These are phyloP conservation scores for Hofmannophila pseudospretella DNA, from an alignment of 2,888 invertebrate genomes.

Conservation along the genomic window DNA sequence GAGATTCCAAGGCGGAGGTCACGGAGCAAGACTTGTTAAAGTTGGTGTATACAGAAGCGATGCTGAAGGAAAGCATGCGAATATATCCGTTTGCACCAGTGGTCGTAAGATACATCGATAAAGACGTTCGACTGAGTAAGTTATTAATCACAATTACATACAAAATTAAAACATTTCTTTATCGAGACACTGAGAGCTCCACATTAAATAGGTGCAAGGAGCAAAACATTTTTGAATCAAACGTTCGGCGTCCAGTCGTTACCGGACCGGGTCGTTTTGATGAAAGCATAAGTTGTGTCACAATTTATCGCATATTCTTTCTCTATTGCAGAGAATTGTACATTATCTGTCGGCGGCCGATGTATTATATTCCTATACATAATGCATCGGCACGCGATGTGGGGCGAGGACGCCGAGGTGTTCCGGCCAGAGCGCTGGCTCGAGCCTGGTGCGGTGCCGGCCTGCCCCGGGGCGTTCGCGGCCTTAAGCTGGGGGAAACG, in stretches of 20 bases:
- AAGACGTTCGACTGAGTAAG: constrained; percentile 35
- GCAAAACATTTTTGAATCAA: no score
- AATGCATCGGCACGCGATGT: constrained; percentile 9
- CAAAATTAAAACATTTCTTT: no score
- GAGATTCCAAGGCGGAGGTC: constrained; percentile 19
- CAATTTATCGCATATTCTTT: no score
- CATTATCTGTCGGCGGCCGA: constrained; percentile 2
- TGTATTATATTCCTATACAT: constrained; percentile 4
- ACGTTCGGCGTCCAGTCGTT: no score
- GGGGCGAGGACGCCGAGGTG: constrained; percentile 16
- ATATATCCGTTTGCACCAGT: constrained; percentile 32
- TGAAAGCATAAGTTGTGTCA: no score
- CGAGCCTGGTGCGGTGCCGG: constrained; percentile 7
- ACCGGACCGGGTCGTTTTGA: no score
- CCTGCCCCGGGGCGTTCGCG: constrained; percentile 9
- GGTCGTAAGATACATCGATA: constrained; percentile 24
- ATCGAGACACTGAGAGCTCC: no score
- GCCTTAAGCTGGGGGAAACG: constrained; percentile 16
- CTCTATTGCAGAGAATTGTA: constrained; percentile 10
- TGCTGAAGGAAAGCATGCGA: constrained; percentile 37
- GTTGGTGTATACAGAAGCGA: constrained; percentile 38
- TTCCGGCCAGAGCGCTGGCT: constrained; percentile 18
- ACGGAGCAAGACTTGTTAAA: constrained; percentile 31
- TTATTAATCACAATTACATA: no score
- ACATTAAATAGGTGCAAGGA: no score